phyloP scores from a whole-genome alignment of 2,888 invertebrate genomes.

The Callinectes sapidus region DNA sequence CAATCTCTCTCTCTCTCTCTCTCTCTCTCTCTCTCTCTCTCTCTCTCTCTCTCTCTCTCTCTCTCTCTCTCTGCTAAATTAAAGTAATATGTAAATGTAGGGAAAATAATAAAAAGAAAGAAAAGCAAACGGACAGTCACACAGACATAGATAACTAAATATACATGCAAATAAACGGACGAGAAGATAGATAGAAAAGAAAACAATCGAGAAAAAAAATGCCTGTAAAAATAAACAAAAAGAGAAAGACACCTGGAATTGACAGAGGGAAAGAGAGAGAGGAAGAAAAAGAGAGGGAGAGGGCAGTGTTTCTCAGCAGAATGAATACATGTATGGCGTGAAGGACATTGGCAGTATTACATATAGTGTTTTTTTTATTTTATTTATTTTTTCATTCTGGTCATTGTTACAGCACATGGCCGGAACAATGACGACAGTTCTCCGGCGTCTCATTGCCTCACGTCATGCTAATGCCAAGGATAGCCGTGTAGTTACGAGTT shows the following conservation, averaged over 20 bases:
- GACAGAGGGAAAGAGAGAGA: neutral
- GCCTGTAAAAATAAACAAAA: no score
- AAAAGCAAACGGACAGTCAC: neutral
- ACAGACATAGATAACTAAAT: neutral
- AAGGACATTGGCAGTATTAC: neutral
- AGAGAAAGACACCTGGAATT: no score
- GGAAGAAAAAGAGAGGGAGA: neutral
- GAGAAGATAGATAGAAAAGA: neutral
- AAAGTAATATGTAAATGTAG: no score
- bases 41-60: constrained; percentile 40
- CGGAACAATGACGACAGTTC: neutral
- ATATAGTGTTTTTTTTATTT: neutral
- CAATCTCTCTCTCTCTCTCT: neutral
- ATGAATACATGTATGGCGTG: neutral
- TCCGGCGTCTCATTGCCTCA: neutral
- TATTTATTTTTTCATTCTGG: neutral
- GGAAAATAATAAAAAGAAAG: neutral
- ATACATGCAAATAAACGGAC: neutral
- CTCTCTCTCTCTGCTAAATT: constrained; percentile 38
- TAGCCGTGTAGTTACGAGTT: constrained; percentile 35
- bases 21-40: constrained; percentile 30
- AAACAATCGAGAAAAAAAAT: neutral
- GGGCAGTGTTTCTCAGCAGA: neutral
- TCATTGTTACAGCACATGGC: neutral
- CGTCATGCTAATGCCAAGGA: constrained; percentile 4